phyloP scores from a whole-genome alignment of 2,113 vertebrate genomes.

The Reinhardtius hippoglossoides region DNA sequence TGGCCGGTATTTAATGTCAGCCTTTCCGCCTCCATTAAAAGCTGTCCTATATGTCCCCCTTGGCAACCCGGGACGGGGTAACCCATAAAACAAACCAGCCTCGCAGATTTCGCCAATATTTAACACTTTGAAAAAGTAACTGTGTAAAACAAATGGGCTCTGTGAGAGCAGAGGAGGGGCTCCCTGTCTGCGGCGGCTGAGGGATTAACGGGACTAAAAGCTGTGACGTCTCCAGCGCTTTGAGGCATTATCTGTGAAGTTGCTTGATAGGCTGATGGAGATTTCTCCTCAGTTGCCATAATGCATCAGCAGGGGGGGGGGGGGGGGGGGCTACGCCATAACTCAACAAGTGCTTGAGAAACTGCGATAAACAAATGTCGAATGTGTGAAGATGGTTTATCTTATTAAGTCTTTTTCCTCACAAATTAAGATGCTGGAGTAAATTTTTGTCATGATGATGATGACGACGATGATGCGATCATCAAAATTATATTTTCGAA shows the following conservation, averaged over 20 bases:
- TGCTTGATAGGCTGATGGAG: constrained; percentile 71
- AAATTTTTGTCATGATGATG: not conserved
- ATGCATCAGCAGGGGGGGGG: constrained; percentile 31
- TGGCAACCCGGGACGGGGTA: constrained; percentile 70
- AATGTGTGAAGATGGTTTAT: constrained; percentile 8
- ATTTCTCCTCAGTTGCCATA: constrained; percentile 40
- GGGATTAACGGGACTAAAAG: constrained; percentile 71
- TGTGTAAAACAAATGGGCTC: constrained; percentile 77
- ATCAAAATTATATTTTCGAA: constrained; percentile 13
- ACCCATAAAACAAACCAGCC: constrained; percentile 72
- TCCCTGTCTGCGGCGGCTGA: constrained; percentile 56
- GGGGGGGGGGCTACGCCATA: not conserved
- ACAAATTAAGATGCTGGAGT: constrained; percentile 14
- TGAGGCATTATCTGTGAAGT: constrained; percentile 75
- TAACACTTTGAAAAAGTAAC: constrained; percentile 78
- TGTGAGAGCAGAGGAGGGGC: constrained; percentile 37
- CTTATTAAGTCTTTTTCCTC: constrained; percentile 29
- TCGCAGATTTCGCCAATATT: constrained; percentile 67
- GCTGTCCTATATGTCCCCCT: constrained; percentile 73
- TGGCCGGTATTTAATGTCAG: constrained; percentile 82
- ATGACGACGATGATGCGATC: not conserved
- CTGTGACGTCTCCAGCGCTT: constrained; percentile 61
- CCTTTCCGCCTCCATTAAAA: constrained; percentile 75
- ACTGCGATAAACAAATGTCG: not conserved
- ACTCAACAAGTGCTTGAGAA: constrained; percentile 37